Evolutionary conservation across 2,797 vertebrate genomes (phyloP), one percentile per base, ranked within the genome.

Genomic region (Tinamus major): DNA sequence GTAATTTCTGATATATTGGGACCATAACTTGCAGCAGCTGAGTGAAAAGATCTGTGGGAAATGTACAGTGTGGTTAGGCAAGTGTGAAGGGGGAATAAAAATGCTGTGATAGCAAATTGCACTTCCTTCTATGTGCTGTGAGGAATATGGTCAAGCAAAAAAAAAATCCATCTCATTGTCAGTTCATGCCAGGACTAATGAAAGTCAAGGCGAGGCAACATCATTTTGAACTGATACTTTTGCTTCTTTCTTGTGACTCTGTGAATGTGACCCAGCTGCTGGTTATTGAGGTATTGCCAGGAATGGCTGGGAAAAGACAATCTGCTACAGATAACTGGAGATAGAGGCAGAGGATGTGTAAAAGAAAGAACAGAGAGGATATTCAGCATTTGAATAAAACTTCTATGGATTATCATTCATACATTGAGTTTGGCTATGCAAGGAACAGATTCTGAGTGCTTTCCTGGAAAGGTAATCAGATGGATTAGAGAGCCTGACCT

Each of bases 251-350:
- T 74, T 94, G 63, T 81, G 85, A 79, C 56, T 76, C 56, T 56
- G 53, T 88, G 89, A 93, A 91, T 68, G 59, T 91, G 77, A 77
- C 82, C 77, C 94, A 95, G 91, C 89, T 92, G 89, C 67, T 91
- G 24, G 59, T 81, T 93, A 81, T 74, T 95, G 92, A 92, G 83
- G 67, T 88, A 58, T 55, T 93, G 92, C 87, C 93, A 95, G 82
- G 61, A 84, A 76, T 53, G 75, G 70, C 79, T 91, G 56, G 70
- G 79, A 76, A 86, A 91, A 92, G 63, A 91, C 85, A 93, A 74
- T 94, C 79, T 92, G 63, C 85, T 92, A 67, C 58, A 92, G 91
- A 84, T 53, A 94, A 79, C 42, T 79, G 51, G 65, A 83, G 67
- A 58, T 80, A 70, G 59, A 86, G 70, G 29, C 87, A 94, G 76